Evolutionary conservation across 2,888 invertebrate genomes (phyloP), one percentile per base, ranked within the genome.

Genomic region (Thereva nobilitata): DNA sequence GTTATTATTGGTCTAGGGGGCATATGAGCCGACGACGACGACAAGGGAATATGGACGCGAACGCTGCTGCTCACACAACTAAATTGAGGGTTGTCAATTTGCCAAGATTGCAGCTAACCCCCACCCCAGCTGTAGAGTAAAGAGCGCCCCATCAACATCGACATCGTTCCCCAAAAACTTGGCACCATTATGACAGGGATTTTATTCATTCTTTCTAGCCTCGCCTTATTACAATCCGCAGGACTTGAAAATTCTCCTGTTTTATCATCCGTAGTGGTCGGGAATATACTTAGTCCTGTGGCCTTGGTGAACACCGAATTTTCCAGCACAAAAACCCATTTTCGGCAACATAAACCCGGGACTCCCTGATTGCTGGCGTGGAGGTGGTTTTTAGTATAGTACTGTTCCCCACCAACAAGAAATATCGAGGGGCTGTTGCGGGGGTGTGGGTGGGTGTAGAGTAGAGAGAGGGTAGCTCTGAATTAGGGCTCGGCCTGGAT

Each of bases 301-400:
- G 23, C 23, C 23, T 23, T 23, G 23, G 23, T 23, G 23, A 23
- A 23, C 41, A 61, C 38, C 9, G 53, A 53, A 40, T 61, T 61
- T 61, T 61, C 23, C 38, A 8, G 61, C 35, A 61, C 12, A 44
- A 61, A n/a, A 10, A n/a, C 50, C 61, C 37, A 50, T 61, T 61
- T 61, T 61, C 61, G 41, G 41, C 12, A 61, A 50, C 61, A 61
- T 61, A 61, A 61, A 61, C 61, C 50, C 45, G 40, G 23, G 50
- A 41, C 49, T 49, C 50, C 61, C 61, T 61, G 61, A 61, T 61
- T 61, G 47, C 61, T 61, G 61, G 49, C 50, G 49, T 41, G 50
- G 12, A 35, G 6, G 47, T 37, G 47, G 61, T 49, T 61, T n/a
- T n/a, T n/a, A n/a, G n/a, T n/a, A n/a, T 50, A 40, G 50, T 40